Percentiles rank a stretch among this genome's conserved stretches.
phyloP scores from a whole-genome alignment of 2,888 invertebrate genomes.

The Ommatoiulus sabulosus region DNA sequence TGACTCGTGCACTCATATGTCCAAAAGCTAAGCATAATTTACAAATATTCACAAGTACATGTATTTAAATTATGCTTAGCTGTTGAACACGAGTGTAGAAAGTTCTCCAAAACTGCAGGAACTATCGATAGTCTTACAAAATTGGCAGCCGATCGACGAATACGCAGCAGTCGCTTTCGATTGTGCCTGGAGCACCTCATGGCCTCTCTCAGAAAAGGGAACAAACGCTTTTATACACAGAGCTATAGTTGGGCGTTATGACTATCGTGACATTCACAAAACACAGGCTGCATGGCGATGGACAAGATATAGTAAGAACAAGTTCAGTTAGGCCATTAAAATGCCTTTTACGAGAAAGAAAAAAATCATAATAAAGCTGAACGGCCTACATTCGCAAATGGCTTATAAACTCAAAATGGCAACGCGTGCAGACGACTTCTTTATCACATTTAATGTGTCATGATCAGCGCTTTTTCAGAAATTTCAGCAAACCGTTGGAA shows the following conservation, averaged over 20 bases:
- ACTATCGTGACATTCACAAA: conserved; percentile 25
- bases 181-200: background rate
- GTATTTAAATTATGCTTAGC: too few relatives aligned
- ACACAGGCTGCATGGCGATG: background rate
- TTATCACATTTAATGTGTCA: background rate
- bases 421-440: background rate
- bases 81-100: too few relatives aligned
- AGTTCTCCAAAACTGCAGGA: too few relatives aligned
- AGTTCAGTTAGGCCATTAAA: conserved; percentile 14
- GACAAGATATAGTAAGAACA: conserved; percentile 10
- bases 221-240: background rate
- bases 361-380: conserved; percentile 9
- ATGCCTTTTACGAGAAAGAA: background rate
- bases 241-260: background rate
- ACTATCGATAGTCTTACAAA: too few relatives aligned
- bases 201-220: conserved; percentile 15
- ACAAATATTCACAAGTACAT: too few relatives aligned
- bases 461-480: background rate
- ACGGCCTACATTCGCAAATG: conserved; percentile 10
- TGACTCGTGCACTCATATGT: too few relatives aligned
- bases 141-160: too few relatives aligned
- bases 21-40: too few relatives aligned
- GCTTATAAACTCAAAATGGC: conserved; percentile 1
- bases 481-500: too few relatives aligned
- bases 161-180: background rate